These are phyloP conservation scores for Ovis aries DNA, from an alignment of 2,113 vertebrate species.

Conservation along the genomic window DNA sequence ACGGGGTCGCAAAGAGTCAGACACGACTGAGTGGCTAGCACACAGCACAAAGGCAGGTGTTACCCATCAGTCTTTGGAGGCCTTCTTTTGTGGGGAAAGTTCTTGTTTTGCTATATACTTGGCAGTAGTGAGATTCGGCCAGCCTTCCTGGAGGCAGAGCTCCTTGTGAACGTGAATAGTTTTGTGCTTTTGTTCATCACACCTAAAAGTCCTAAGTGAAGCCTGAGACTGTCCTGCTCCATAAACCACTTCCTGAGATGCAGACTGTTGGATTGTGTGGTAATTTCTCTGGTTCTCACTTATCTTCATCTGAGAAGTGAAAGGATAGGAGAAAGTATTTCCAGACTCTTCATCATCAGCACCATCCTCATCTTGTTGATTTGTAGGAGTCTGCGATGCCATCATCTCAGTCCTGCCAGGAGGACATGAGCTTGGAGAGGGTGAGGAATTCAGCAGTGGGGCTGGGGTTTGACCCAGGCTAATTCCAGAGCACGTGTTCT, in stretches of 20 bases:
- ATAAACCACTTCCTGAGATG: neutral
- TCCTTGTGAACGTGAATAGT: rapidly evolving
- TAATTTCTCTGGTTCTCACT: neutral
- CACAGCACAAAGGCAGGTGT: neutral
- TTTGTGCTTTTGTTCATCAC: neutral
- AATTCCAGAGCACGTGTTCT: neutral
- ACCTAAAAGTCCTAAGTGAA: neutral
- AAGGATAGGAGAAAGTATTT: neutral
- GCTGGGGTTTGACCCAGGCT: neutral
- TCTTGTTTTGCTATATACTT: neutral
- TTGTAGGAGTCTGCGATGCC: neutral
- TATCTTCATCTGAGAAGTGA: neutral
- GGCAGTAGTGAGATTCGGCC: neutral
- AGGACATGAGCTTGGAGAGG: neutral
- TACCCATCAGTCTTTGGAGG: neutral
- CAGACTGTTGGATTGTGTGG: neutral
- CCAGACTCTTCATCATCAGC: neutral
- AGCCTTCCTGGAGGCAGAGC: neutral
- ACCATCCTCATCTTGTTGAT: neutral
- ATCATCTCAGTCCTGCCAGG: neutral
- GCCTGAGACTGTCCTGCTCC: neutral
- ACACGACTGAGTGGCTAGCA: neutral
- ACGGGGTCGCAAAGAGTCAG: rapidly evolving
- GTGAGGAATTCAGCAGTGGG: too few relatives aligned
- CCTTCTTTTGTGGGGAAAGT: neutral